These are phyloP conservation scores for Ennomos quercinarius DNA, from an alignment of 2,888 invertebrate species.

Conservation along the genomic window DNA sequence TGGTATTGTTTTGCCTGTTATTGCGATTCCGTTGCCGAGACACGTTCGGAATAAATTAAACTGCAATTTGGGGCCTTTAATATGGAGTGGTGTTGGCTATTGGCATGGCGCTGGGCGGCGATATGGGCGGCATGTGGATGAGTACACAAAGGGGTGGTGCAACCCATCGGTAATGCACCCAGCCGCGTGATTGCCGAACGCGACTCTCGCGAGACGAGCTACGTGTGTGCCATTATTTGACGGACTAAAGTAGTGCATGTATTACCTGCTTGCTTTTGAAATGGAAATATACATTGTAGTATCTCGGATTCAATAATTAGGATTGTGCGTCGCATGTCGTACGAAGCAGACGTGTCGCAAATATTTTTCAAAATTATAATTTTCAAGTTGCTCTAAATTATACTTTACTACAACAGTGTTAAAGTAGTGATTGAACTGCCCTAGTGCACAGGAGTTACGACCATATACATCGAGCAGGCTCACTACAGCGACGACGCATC, in stretches of 20 bases:
- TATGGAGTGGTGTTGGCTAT: constrained; percentile 82
- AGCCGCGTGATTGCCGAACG: constrained; percentile 65
- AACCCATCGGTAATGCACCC: constrained; percentile 70
- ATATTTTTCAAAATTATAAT: too few species aligned
- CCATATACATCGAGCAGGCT: too few species aligned
- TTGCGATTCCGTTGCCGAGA: constrained; percentile 83
- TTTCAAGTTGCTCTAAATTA: too few species aligned
- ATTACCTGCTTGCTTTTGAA: neutral
- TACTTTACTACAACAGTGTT: too few species aligned
- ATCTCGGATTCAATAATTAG: too few species aligned
- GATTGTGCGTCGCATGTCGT: too few species aligned
- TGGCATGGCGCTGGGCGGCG: constrained; percentile 70
- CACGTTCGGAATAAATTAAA: constrained; percentile 84
- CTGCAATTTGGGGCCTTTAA: constrained; percentile 83
- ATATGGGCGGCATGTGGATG: constrained; percentile 81
- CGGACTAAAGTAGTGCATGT: constrained; percentile 30
- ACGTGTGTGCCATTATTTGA: constrained; percentile 45
- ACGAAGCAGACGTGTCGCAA: too few species aligned
- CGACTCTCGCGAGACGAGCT: constrained; percentile 53
- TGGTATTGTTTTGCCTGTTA: constrained; percentile 80
- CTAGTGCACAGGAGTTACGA: too few species aligned
- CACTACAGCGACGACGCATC: too few species aligned
- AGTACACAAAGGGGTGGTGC: constrained; percentile 71
- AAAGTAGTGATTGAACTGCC: too few species aligned
- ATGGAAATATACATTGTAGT: constrained; percentile 4